phyloP scores from a whole-genome alignment of 2,797 vertebrate genomes.

The Zalophus californianus region DNA sequence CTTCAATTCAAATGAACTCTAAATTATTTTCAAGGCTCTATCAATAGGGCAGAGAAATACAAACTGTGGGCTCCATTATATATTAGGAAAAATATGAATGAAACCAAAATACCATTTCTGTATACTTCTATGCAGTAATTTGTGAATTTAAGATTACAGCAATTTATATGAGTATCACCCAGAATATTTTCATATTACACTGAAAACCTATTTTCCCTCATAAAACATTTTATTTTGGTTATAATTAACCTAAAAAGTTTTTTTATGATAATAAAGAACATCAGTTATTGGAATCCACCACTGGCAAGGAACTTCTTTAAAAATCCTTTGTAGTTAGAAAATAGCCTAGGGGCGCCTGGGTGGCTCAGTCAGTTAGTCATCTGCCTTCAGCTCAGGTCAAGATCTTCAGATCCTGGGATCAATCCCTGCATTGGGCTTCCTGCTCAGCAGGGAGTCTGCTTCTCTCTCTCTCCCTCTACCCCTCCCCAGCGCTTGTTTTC shows the following conservation, averaged over 20 bases:
- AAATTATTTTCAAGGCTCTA: constrained; percentile 17
- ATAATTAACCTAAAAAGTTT: neutral
- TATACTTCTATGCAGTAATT: neutral
- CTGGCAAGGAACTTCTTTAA: neutral
- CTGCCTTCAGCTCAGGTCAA: too few relatives aligned
- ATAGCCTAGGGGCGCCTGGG: neutral
- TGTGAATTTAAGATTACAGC: neutral
- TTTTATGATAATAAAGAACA: constrained; percentile 6
- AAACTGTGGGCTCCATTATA: neutral
- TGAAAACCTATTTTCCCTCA: constrained; percentile 14
- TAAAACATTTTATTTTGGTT: neutral
- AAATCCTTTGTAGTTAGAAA: neutral
- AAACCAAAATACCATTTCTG: neutral
- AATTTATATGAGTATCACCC: neutral
- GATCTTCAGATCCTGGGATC: too few relatives aligned
- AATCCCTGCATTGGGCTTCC: too few relatives aligned
- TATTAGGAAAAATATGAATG: neutral
- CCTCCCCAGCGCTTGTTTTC: too few relatives aligned
- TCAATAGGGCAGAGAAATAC: neutral
- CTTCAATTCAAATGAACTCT: neutral
- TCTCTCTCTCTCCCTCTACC: too few relatives aligned
- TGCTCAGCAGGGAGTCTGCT: too few relatives aligned
- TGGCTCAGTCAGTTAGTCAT: too few relatives aligned
- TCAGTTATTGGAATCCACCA: neutral
- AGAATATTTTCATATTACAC: neutral